Percentiles rank a stretch among this genome's conserved stretches.
Conservation (phyloP, 1,140 invertebrate genomes). For the Halyomorpha halys region DNA sequence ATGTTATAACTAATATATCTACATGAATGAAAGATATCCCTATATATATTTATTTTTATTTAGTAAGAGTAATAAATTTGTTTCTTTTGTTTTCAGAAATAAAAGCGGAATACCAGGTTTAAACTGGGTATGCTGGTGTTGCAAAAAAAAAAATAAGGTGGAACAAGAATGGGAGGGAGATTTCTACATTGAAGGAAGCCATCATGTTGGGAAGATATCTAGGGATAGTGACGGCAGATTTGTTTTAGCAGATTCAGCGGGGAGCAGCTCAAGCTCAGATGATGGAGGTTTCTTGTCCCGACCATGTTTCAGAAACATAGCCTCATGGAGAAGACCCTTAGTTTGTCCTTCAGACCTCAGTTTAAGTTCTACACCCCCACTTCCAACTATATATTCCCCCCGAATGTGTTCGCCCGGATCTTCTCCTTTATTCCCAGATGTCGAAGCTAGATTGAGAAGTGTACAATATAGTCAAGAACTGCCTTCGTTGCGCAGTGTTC, state of each 20-base stretch:
- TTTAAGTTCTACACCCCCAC: slow-evolving; percentile 44
- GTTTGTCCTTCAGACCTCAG: slow-evolving; percentile 56
- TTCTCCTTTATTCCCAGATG: slow-evolving; percentile 37
- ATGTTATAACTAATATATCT: too few relatives aligned
- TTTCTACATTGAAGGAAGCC: slow-evolving; percentile 35
- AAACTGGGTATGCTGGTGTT: slow-evolving; percentile 25
- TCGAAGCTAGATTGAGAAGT: slow-evolving; percentile 66
- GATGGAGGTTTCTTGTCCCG: slow-evolving; percentile 63
- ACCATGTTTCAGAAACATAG: slow-evolving; percentile 38
- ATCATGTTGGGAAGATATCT: slow-evolving; percentile 51
- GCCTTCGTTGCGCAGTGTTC: slow-evolving; percentile 50
- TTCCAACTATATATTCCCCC: slow-evolving; percentile 38
- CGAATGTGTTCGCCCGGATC: slow-evolving; percentile 51
- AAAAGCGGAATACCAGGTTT: slow-evolving; percentile 84
- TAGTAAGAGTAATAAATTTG: slow-evolving; percentile 12
- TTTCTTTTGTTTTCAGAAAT: slow-evolving; percentile 33
- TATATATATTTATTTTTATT: neutral
- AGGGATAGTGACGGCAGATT: slow-evolving; percentile 62
- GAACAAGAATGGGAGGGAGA: slow-evolving; percentile 35
- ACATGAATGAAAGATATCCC: too few relatives aligned
- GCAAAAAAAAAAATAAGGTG: slow-evolving; percentile 18
- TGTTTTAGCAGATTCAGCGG: slow-evolving; percentile 54
- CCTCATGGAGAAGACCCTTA: slow-evolving; percentile 54
- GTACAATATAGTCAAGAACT: slow-evolving; percentile 69
- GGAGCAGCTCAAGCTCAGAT: slow-evolving; percentile 60